phyloP scores from a whole-genome alignment of 2,113 vertebrate species.

The rat (Rattus norvegicus) region GRCr8 NC_086021.1:84179001-84179500 shows the following conservation, averaged over 20 bases:
- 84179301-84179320: neutral
- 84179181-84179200: neutral
- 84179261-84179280: neutral
- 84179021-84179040: neutral
- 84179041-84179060: neutral
- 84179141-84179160: neutral
- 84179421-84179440: neutral
- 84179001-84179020: neutral
- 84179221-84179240: neutral
- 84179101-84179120: neutral
- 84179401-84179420: neutral
- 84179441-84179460: neutral
- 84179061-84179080: neutral
- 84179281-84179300: neutral
- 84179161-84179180: neutral
- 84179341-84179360: neutral
- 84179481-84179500: neutral
- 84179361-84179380: neutral
- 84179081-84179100: neutral
- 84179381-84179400: neutral
- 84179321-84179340: neutral
- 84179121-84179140: neutral
- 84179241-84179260: neutral
- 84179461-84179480: neutral
- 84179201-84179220: neutral